These are phyloP conservation scores for Xanthia togata DNA, from an alignment of 2,888 invertebrate species.

Conservation along the genomic window DNA sequence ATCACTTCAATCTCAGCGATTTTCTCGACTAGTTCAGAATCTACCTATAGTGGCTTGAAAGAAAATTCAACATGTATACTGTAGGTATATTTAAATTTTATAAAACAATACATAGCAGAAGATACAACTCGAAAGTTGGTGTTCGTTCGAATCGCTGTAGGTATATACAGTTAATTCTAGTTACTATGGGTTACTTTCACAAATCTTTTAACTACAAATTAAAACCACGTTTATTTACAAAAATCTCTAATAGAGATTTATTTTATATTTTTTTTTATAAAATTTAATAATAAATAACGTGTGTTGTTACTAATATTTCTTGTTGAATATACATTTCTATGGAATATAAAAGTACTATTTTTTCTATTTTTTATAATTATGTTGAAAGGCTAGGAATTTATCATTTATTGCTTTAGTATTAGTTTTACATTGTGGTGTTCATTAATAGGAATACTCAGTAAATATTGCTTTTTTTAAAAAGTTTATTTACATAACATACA, in stretches of 20 bases:
- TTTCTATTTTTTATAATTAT: slow-evolving; percentile 66
- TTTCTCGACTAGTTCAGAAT: not conserved
- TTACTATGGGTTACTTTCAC: slow-evolving; percentile 31
- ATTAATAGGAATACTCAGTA: slow-evolving; percentile 75
- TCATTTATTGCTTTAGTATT: slow-evolving; percentile 40
- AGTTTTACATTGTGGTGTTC: slow-evolving; percentile 67
- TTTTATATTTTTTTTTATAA: slow-evolving; percentile 74
- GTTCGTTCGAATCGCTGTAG: slow-evolving; percentile 15
- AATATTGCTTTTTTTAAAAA: slow-evolving; percentile 80
- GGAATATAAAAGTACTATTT: slow-evolving; percentile 75
- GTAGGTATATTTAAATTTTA: slow-evolving; percentile 3
- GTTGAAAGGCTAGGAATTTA: slow-evolving; percentile 62
- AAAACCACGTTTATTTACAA: slow-evolving; percentile 81
- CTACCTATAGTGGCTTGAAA: not conserved
- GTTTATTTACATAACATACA: slow-evolving; percentile 89
- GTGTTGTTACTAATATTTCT: slow-evolving; percentile 69
- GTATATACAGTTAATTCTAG: slow-evolving; percentile 28
- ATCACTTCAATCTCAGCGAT: not conserved
- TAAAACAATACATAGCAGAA: slow-evolving; percentile 7
- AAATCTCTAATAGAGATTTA: slow-evolving; percentile 76
- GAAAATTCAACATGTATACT: not conserved
- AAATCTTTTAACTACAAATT: slow-evolving; percentile 67
- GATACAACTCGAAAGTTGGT: not conserved
- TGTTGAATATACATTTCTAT: slow-evolving; percentile 73
- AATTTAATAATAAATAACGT: slow-evolving; percentile 76